Percentiles rank a stretch among this genome's conserved stretches.
Conservation (phyloP, 2,888 invertebrate genomes). For the Nebria salina region DNA sequence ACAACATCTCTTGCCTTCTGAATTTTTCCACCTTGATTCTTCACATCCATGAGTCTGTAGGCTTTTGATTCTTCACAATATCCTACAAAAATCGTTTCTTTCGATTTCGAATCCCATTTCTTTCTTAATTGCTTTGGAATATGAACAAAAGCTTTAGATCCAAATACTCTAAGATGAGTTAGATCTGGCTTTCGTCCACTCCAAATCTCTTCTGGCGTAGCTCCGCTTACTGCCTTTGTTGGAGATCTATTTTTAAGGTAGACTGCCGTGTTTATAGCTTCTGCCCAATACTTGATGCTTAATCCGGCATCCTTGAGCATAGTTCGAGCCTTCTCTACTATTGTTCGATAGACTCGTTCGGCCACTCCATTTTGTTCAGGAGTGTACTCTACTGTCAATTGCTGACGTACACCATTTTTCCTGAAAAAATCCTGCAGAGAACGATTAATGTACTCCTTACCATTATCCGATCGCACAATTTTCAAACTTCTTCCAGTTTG, state of each 20-base stretch:
- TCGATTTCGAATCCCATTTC: background rate
- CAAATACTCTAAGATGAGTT: slow-evolving; percentile 3
- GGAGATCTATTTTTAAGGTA: slow-evolving; percentile 48
- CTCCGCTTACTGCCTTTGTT: slow-evolving; percentile 6
- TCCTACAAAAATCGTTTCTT: background rate
- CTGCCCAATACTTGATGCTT: slow-evolving; percentile 48
- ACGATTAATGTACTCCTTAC: no score
- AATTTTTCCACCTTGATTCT: background rate
- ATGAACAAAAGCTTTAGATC: background rate
- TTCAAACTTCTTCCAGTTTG: no score
- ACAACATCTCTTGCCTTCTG: background rate
- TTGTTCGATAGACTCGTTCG: slow-evolving; percentile 48
- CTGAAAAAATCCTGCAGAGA: no score
- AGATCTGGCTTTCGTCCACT: no score
- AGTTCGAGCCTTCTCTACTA: slow-evolving; percentile 51
- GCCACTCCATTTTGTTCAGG: slow-evolving; percentile 48
- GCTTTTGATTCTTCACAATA: background rate
- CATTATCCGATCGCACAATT: no score
- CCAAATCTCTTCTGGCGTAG: no score
- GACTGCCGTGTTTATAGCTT: slow-evolving; percentile 46
- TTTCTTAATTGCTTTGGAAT: background rate
- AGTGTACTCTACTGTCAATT: slow-evolving; percentile 49
- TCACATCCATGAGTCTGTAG: background rate
- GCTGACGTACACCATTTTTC: no score
- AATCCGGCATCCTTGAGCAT: slow-evolving; percentile 49